These are phyloP conservation scores for Amitus sp. DNA, from an alignment of 2,888 invertebrate species.

Conservation along the genomic window DNA sequence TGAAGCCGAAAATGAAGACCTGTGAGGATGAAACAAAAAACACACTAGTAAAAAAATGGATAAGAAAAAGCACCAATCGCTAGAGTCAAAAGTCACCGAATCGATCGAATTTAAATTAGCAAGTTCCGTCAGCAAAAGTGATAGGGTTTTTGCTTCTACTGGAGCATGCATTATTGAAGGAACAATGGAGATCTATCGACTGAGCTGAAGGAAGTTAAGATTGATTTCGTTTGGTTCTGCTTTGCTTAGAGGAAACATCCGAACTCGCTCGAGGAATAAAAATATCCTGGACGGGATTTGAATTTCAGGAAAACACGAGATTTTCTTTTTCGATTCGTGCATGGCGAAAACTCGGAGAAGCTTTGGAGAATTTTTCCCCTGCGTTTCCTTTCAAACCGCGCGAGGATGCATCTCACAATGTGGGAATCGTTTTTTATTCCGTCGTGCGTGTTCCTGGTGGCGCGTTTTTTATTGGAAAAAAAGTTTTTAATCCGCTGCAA, in stretches of 20 bases:
- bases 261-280: too few relatives aligned
- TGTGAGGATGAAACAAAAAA: too few relatives aligned
- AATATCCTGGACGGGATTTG: too few relatives aligned
- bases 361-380: neutral
- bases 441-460: slow-evolving; percentile 13
- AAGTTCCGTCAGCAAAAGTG: slow-evolving; percentile 22
- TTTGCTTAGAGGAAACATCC: neutral
- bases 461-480: slow-evolving; percentile 40
- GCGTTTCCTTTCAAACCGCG: neutral
- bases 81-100: slow-evolving; percentile 29
- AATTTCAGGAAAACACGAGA: too few relatives aligned
- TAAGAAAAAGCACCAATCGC: slow-evolving; percentile 14
- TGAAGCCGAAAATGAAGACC: too few relatives aligned
- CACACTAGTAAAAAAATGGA: too few relatives aligned
- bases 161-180: slow-evolving; percentile 13
- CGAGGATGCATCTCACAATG: too few relatives aligned
- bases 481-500: slow-evolving; percentile 56
- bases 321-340: too few relatives aligned
- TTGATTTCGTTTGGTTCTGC: slow-evolving; percentile 14
- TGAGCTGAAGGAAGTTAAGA: slow-evolving; percentile 18
- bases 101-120: slow-evolving; percentile 33
- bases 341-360: too few relatives aligned
- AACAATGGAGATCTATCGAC: slow-evolving; percentile 9
- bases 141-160: slow-evolving; percentile 16
- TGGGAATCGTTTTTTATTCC: slow-evolving; percentile 25